phyloP scores from a whole-genome alignment of 2,797 vertebrate genomes.

The Eupleurogrammus muticus region DNA sequence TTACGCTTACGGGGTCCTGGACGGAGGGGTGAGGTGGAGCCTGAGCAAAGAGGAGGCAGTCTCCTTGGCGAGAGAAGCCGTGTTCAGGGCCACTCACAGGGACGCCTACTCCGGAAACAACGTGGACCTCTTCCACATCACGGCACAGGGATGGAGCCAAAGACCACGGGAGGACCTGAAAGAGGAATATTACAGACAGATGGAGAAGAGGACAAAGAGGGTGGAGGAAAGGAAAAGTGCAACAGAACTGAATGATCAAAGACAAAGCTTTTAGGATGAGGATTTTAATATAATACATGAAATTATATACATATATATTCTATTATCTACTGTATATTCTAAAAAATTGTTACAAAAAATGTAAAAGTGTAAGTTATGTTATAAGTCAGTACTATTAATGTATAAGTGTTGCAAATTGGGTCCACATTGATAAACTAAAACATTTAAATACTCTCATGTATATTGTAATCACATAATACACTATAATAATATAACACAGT shows the following conservation, averaged over 20 bases:
- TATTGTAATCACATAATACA: too few relatives aligned
- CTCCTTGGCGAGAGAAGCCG: constrained; percentile 84
- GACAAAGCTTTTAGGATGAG: neutral
- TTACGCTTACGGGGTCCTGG: constrained; percentile 87
- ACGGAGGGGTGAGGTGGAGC: constrained; percentile 77
- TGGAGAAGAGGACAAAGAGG: constrained; percentile 46
- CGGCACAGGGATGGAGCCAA: constrained; percentile 84
- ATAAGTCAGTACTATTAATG: too few relatives aligned
- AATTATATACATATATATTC: too few relatives aligned
- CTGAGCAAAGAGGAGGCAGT: constrained; percentile 84
- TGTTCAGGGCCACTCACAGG: constrained; percentile 87
- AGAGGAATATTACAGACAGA: constrained; percentile 80
- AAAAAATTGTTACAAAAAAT: too few relatives aligned
- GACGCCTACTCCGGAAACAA: constrained; percentile 91
- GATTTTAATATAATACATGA: too few relatives aligned
- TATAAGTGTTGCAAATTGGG: too few relatives aligned
- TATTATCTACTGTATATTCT: too few relatives aligned
- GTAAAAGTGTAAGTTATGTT: too few relatives aligned
- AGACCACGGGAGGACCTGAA: constrained; percentile 83
- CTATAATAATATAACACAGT: too few relatives aligned
- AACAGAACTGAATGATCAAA: neutral
- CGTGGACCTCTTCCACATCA: constrained; percentile 88
- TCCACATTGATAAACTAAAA: too few relatives aligned
- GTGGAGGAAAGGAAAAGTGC: constrained; percentile 34
- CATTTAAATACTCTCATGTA: too few relatives aligned